Percentiles rank a stretch among this genome's conserved stretches.
Conservation (phyloP, 2,113 vertebrate genomes). For the Melanerpes formicivorus region DNA sequence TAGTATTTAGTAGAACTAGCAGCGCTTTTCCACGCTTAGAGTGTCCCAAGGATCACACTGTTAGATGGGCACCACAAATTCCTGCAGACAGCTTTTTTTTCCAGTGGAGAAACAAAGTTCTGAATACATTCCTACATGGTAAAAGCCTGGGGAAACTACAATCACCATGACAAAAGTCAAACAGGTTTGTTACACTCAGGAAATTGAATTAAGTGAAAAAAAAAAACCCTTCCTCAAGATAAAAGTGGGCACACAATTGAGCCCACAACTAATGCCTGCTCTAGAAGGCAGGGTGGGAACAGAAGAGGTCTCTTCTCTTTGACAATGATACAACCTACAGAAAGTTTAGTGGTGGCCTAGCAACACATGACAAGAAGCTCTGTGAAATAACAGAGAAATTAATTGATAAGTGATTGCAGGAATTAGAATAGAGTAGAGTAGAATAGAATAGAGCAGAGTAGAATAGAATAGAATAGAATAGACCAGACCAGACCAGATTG, state of each 20-base stretch:
- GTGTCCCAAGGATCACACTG: neutral
- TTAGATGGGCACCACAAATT: neutral
- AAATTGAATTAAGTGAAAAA: neutral
- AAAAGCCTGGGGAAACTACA: neutral
- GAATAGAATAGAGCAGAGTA: no score
- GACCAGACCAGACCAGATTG: no score
- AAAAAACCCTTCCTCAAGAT: neutral
- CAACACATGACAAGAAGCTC: neutral
- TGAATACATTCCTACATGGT: neutral
- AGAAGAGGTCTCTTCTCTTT: neutral
- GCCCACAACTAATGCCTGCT: fast-evolving
- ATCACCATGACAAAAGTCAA: neutral
- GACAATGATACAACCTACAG: neutral
- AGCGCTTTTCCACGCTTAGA: neutral
- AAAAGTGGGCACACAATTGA: neutral
- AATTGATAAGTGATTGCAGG: neutral
- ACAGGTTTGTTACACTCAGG: neutral
- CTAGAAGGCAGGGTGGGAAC: neutral
- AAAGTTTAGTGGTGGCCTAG: neutral
- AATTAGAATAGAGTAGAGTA: neutral
- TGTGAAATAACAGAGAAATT: neutral
- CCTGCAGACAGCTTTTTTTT: neutral
- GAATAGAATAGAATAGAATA: no score
- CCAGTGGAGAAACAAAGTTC: neutral
- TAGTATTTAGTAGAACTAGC: neutral